Base-by-base conservation (phyloP, 2,888 invertebrate species). In the Stenotaenia linearis region DNA sequence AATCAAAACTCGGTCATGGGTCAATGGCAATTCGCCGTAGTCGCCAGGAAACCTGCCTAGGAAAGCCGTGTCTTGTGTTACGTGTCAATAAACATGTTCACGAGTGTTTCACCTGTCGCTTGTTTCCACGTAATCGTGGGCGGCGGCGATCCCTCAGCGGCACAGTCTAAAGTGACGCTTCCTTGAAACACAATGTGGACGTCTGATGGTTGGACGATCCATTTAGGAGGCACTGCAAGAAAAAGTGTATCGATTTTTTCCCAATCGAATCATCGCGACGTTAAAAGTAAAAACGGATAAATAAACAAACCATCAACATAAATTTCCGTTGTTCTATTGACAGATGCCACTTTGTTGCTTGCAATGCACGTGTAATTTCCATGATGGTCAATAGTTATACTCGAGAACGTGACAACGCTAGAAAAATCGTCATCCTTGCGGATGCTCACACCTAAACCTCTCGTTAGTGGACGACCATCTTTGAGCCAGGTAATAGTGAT, bases 321-420 rank as follows among this genome's bases (percentile, higher is more conserved):
- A 40, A 81, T 78, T 77, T 80, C 75, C 21, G 81, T 78, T 5
- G 81, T 81, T 6, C 80, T 75, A 74, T 81, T 81, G n/a, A 74
- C 79, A 9, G 77, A 56, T 18, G 78, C 81, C 10, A 74, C 81
- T 5, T 79, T 75, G 35, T 81, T 81, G 4, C 45, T 79, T 15
- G 81, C 81, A 35, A 81, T 79, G 78, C 81, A 81, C 21, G 81
- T 81, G 61, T 81, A 81, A 77, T 80, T 79, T 74, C 81, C 81
- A 21, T 79, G 77, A 30, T 81, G 81, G 21, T 32, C 76, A 12
- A 80, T 79, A 15, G 80, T 78, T n/a, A 81, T 80, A 61, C 80
- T 80, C 9, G 77, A 56, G 30, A 81, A 80, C 25, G 81, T 79
- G 61, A 81, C 45, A 9, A 80, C 80, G 74, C 81, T 81, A 37